Evolutionary conservation across 2,888 invertebrate genomes (phyloP), one percentile per base, ranked within the genome.

Genomic region (Lasioglossum pauxillum): DNA sequence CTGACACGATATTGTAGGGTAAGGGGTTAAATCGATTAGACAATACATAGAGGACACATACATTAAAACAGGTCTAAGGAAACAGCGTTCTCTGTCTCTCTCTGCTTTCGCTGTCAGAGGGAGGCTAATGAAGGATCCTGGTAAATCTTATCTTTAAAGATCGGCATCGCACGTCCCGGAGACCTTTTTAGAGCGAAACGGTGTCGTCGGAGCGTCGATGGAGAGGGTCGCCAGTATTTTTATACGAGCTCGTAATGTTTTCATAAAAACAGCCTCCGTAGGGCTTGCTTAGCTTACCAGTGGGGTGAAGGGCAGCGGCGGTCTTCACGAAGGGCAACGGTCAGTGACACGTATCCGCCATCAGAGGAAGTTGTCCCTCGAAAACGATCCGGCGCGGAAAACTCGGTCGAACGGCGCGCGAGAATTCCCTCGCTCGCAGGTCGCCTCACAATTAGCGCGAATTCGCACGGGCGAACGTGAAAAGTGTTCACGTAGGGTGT

Each of bases 401-500:
- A 76, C 53, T 80, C 78, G 77, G 71, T 78, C 80, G 80, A 80
- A 73, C 75, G 35, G 8, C 77, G 76, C 44, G 78, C 41, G 77
- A 85, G 75, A 77, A 85, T 78, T 86, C 74, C 78, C 79, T 74
- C 64, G 81, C 35, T 78, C 75, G 84, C 78, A 71, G 72, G 38
- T 80, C 86, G 72, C 27, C 60, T 57, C 57, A 60, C 83, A 89
- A 87, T 90, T 90, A 90, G 85, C 83, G 74, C 82, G 74, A 86
- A 89, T 89, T 85, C 89, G 78, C 83, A 74, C 88, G 72, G 78
- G 75, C 80, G 79, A 60, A 82, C 83, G 83, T 75, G 87, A 85
- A 90, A 90, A 86, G 84, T 84, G 82, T 86, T 83, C 75, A n/a
- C 60, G 71, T 38, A 53, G 80, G 75, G 80, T 69, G 67, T 79